A percentile compares a stretch with the other conserved stretches of the same genome.
phyloP scores from a whole-genome alignment of 2,113 vertebrate genomes.

The Bettongia penicillata region DNA sequence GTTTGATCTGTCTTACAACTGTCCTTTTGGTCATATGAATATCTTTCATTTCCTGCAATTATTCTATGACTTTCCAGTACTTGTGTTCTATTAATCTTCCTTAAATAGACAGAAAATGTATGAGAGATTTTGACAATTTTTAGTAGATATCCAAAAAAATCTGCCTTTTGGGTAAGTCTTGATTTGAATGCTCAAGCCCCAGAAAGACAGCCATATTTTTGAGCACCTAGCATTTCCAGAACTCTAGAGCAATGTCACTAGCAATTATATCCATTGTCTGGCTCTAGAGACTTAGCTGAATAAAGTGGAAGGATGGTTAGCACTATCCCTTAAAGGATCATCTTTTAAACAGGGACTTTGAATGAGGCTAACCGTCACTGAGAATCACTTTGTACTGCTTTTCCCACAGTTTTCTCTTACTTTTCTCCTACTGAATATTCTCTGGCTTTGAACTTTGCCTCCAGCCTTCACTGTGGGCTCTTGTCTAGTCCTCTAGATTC shows the following conservation, averaged over 20 bases:
- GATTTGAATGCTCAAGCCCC: not conserved
- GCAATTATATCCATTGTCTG: not conserved
- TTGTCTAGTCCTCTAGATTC: not conserved
- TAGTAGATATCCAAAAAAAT: not conserved
- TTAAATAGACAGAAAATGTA: not conserved
- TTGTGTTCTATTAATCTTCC: not conserved
- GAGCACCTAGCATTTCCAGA: not conserved
- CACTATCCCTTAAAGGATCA: too few species aligned
- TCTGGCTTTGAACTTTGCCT: too few species aligned
- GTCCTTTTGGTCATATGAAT: conserved; percentile 2
- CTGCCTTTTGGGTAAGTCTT: not conserved
- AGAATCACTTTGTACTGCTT: not conserved
- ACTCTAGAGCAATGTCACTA: not conserved
- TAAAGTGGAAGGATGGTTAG: not conserved
- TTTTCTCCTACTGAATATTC: not conserved
- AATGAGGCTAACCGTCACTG: too few species aligned
- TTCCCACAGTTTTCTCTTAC: not conserved
- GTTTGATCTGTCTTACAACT: too few species aligned
- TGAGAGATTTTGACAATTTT: not conserved
- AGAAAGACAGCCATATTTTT: not conserved
- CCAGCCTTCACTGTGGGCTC: too few species aligned
- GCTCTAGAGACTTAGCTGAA: not conserved
- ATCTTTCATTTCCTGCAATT: not conserved
- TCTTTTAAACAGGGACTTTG: not conserved
- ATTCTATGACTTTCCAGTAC: not conserved